These are phyloP conservation scores for Drosophila nebulosa DNA, from an alignment of 1,140 invertebrate species.

Conservation along the genomic window DNA sequence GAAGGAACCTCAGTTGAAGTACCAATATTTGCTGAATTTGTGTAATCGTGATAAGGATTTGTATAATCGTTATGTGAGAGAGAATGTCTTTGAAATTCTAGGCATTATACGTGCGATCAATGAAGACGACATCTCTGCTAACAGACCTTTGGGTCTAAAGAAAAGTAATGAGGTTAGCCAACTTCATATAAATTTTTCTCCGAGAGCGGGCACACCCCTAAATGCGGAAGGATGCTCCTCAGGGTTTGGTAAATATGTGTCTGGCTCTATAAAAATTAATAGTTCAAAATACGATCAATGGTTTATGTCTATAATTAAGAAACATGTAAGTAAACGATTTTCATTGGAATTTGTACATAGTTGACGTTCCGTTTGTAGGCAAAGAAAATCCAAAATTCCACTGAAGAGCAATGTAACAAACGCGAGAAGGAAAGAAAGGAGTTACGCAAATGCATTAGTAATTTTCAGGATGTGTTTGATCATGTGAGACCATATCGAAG, in stretches of 20 bases:
- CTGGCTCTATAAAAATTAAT: not conserved
- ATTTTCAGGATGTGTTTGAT: constrained; percentile 26
- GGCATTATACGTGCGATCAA: not conserved
- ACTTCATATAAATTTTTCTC: not conserved
- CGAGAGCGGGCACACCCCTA: not conserved
- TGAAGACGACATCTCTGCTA: not conserved
- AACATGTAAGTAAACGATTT: not conserved
- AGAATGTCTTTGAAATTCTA: not conserved
- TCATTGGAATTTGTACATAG: not conserved
- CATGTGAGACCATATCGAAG: constrained; percentile 2
- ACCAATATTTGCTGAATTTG: not conserved
- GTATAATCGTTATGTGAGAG: constrained; percentile 9
- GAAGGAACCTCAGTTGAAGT: not conserved
- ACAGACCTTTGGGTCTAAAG: not conserved
- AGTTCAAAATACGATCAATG: not conserved
- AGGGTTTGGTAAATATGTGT: not conserved
- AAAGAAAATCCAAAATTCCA: not conserved
- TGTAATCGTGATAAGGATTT: not conserved
- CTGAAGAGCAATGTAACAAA: not conserved
- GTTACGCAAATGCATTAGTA: constrained; percentile 8
- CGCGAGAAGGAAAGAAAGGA: constrained; percentile 5
- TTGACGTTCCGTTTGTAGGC: not conserved
- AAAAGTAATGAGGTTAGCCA: not conserved
- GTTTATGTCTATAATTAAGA: not conserved
- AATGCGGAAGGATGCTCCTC: not conserved